Evolutionary conservation across 2,888 invertebrate species (phyloP).

Genomic region (Pediacus dermestoides): DNA sequence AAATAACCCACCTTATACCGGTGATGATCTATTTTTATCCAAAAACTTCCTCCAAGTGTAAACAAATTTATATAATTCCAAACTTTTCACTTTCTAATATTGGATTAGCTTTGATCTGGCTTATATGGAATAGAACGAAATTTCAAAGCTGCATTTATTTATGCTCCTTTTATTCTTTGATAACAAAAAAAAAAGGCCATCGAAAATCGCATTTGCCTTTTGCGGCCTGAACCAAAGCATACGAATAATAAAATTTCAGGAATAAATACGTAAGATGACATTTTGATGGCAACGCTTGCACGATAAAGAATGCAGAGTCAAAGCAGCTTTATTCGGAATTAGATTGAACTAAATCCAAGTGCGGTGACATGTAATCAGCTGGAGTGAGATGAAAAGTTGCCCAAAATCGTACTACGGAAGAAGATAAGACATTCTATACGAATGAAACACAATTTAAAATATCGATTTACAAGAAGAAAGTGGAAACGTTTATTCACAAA

Average conservation of each 20-base stretch:
- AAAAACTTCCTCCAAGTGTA: too few relatives aligned
- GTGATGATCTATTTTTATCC: too few relatives aligned
- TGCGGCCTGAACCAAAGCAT: constrained; percentile 22
- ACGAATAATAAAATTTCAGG: constrained; percentile 28
- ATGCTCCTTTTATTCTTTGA: constrained; percentile 13
- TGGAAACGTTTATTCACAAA: constrained; percentile 25
- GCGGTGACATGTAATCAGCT: constrained; percentile 24
- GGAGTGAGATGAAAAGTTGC: constrained; percentile 18
- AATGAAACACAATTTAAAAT: constrained; percentile 24
- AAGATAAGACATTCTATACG: too few relatives aligned
- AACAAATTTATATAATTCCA: too few relatives aligned
- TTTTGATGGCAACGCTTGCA: constrained; percentile 26
- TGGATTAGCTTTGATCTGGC: constrained; percentile 1
- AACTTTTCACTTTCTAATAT: constrained; percentile 4
- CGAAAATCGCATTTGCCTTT: constrained; percentile 23
- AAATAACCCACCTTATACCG: too few relatives aligned
- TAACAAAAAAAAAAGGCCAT: constrained; percentile 13
- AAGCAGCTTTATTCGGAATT: constrained; percentile 28
- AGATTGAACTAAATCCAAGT: constrained; percentile 28
- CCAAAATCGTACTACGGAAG: too few relatives aligned
- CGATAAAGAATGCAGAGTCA: constrained; percentile 26
- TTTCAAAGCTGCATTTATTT: constrained; percentile 11
- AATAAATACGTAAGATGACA: constrained; percentile 26
- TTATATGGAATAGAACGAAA: constrained; percentile 1
- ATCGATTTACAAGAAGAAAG: constrained; percentile 21